Base-by-base conservation (phyloP, 1,140 invertebrate genomes). In the Tetramorium alpestre region DNA sequence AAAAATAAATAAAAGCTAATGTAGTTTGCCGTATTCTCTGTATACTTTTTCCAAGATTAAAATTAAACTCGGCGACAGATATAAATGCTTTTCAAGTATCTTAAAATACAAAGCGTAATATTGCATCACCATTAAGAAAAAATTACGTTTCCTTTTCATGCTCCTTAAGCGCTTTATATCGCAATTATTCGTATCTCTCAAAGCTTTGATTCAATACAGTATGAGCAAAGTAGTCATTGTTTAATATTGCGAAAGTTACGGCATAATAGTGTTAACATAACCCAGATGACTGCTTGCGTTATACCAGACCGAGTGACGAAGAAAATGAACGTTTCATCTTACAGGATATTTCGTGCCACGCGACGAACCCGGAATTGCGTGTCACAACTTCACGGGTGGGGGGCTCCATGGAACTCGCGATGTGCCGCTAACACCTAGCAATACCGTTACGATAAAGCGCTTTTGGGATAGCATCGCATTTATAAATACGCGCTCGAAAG, bases 381-480 rank as follows among this genome's bases (percentile, higher is more conserved):
- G 60, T 28, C 44, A 6, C 13, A 18, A 56, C 88, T 38, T 89
- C 64, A 16, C 62, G 75, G 62, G 38, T n/a, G 2, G 7, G 22
- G 3, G 5, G 44, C 16, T 54, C 62, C 84, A 84, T 41, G 11
- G 38, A 28, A 41, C n/a, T 49, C 18, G 67, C 86, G 58, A 41
- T 65, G 33, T 4, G 54, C 11, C 60, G 54, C 58, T 78, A 22
- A 77, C 33, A 49, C 25, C 25, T 33, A 49, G n/a, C 67, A 51
- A 88, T 58, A 67, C 62, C 64, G 38, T 47, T 86, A 7, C 60
- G 58, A 70, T 76, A 89, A 89, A 70, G 70, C 85, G 51, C 84
- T 62, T 60, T 51, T 51, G 51, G 6, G 44, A 38, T 69, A 47
- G 13, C 16, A 58, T 85, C 22, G n/a, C 3, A 64, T 76, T 62